A percentile compares a stretch with the other conserved stretches of the same genome.
Evolutionary conservation across 2,797 vertebrate species (phyloP).

Genomic region (Mormyrus proboscirostris): DNA sequence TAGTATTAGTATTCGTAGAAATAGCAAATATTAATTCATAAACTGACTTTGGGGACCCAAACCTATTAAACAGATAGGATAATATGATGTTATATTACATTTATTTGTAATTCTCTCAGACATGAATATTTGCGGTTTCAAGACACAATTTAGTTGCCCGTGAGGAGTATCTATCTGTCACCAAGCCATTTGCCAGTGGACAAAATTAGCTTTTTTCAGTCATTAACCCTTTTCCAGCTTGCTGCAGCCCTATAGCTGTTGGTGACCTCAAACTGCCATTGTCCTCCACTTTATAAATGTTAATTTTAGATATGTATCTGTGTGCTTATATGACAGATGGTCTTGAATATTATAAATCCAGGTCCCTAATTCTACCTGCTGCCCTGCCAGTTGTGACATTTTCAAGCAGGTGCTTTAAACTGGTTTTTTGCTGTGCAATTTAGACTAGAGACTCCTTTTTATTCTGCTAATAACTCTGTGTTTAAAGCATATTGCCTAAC

Average conservation of each 20-base stretch:
- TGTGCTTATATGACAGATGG: constrained; percentile 5
- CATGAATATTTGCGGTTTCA: constrained; percentile 22
- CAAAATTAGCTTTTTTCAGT: constrained; percentile 36
- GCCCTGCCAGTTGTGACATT: neutral
- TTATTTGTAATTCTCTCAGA: constrained; percentile 17
- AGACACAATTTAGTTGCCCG: constrained; percentile 27
- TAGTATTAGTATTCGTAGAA: neutral
- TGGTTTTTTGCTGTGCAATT: neutral
- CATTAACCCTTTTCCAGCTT: constrained; percentile 25
- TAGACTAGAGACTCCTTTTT: neutral
- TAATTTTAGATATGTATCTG: neutral
- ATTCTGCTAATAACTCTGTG: neutral
- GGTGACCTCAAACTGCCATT: neutral
- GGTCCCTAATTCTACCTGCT: neutral
- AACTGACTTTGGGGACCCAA: constrained; percentile 36
- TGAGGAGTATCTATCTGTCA: constrained; percentile 31
- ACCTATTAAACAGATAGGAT: constrained; percentile 42
- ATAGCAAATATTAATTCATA: constrained; percentile 46
- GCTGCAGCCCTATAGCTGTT: neutral
- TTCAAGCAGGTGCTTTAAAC: neutral
- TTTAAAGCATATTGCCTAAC: neutral
- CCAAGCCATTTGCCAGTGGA: constrained; percentile 20
- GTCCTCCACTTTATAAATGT: neutral
- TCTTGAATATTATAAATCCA: constrained; percentile 5
- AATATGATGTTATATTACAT: constrained; percentile 36